Base-by-base conservation (phyloP, 2,113 vertebrate genomes). In the Myodes glareolus region DNA sequence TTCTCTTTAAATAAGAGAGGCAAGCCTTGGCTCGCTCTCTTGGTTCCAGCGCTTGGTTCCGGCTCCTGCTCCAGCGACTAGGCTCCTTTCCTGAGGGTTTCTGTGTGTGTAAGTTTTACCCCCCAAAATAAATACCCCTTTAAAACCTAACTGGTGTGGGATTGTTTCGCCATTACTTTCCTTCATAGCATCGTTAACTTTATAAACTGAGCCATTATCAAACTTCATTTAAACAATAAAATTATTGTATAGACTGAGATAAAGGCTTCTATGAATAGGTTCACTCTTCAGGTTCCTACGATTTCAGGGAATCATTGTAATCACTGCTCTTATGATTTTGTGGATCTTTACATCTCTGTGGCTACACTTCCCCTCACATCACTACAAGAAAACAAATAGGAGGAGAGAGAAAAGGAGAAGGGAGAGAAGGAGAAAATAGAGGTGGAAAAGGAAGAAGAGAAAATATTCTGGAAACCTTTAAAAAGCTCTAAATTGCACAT, bases 401-500 rank as follows among this genome's bases (percentile, higher is more conserved):
- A 36, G 4, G 63, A 33, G 19, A 11, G 36, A 36, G 6, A 47
- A 21, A 31, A 61, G 4, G 19, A 52, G 19, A 25, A 68, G 0
- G 10, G 31, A 42, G n/a, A 45, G 2, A 25, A 61, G 1, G 10
- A 10, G 31, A 23, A 75, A 45, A 39, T 21, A 7, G 17, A 84
- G 36, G 17, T 52, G 58, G 7, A 36, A 52, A 36, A 19, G 4
- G 13, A 73, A 12, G 13, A 39, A 58, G 12, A 39, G 1, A 87
- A 85, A 93, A 58, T 82, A 75, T 45, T 78, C 19, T n/a, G 2
- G 5, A 87, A 95, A 13, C 16, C 23, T 63, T 81, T 90, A 93
- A 39, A 14, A 94, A 77, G 7, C 47, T 55, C 25, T 45, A 90
- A 72, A 81, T 36, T 50, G 7, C n/a, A 8, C 16, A 19, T 70